A percentile compares a stretch with the other conserved stretches of the same genome.
These are phyloP conservation scores for Diglossa cyanea DNA, from an alignment of 2,797 vertebrate species.

Conservation along the genomic window DNA sequence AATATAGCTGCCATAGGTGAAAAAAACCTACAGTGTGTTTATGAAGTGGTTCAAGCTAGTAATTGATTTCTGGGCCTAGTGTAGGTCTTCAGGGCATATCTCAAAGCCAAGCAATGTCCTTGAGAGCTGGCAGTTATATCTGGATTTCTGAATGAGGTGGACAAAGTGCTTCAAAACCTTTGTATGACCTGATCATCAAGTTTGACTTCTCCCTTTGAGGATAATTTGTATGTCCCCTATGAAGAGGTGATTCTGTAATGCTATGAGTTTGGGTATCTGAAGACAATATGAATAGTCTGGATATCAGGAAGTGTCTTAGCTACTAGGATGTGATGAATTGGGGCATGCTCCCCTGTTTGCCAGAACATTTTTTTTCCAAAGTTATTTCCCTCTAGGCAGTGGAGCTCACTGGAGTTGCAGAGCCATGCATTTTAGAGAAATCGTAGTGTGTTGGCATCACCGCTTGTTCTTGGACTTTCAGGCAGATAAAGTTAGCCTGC, in stretches of 20 bases:
- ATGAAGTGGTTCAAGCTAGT: slow-evolving; percentile 8
- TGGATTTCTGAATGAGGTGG: slow-evolving; percentile 32
- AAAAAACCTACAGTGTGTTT: slow-evolving; percentile 33
- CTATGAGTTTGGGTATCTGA: background rate
- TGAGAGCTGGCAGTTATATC: background rate
- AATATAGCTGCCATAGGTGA: slow-evolving; percentile 48
- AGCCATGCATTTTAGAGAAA: background rate
- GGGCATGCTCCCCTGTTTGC: background rate
- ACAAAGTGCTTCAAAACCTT: slow-evolving; percentile 11
- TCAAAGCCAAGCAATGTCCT: background rate
- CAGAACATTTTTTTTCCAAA: background rate
- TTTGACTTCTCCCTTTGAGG: background rate
- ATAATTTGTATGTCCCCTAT: background rate
- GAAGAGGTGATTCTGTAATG: background rate
- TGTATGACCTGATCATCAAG: background rate
- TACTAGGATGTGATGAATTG: background rate
- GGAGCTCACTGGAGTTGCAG: background rate
- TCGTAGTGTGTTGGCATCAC: background rate
- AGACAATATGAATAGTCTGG: background rate
- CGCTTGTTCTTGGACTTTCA: background rate
- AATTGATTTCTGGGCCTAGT: slow-evolving; percentile 38
- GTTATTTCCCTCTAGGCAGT: background rate
- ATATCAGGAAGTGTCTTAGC: background rate
- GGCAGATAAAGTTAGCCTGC: background rate
- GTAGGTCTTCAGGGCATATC: slow-evolving; percentile 10